These are phyloP conservation scores for Paguma larvata DNA, from an alignment of 2,797 vertebrate genomes.

Conservation along the genomic window DNA sequence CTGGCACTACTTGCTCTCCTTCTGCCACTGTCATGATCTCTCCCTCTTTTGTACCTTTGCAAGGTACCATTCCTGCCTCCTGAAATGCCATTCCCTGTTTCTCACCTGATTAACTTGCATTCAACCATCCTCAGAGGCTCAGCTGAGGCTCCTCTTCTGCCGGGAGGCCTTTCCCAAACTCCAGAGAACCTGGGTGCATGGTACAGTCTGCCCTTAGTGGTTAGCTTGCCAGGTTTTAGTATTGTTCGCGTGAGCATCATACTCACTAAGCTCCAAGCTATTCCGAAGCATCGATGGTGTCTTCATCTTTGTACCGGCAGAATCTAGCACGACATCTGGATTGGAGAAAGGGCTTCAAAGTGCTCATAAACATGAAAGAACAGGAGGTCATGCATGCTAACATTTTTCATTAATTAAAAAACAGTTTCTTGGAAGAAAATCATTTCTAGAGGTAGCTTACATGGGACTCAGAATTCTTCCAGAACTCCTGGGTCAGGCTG, in stretches of 20 bases:
- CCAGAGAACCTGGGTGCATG: rapidly evolving
- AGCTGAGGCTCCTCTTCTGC: background rate
- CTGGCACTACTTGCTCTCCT: background rate
- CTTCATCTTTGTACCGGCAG: background rate
- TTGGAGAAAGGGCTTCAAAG: background rate
- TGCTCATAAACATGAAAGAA: background rate
- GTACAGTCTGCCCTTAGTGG: background rate
- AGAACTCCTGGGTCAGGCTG: background rate
- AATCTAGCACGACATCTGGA: background rate
- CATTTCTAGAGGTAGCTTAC: background rate
- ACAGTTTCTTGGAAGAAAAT: background rate
- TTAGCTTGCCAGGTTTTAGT: background rate
- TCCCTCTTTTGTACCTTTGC: background rate
- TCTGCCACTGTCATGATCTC: rapidly evolving
- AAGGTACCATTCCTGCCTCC: background rate
- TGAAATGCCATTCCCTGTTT: background rate
- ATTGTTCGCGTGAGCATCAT: background rate
- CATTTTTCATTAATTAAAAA: background rate
- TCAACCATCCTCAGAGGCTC: background rate
- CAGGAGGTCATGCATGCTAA: background rate
- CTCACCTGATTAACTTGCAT: background rate
- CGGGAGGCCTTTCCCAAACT: background rate
- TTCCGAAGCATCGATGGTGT: background rate
- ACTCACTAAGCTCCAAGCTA: background rate
- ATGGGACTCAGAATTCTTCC: background rate